Percentiles rank a stretch among this genome's conserved stretches.
phyloP scores from a whole-genome alignment of 2,797 vertebrate species.

The Clarias laeviceps region DNA sequence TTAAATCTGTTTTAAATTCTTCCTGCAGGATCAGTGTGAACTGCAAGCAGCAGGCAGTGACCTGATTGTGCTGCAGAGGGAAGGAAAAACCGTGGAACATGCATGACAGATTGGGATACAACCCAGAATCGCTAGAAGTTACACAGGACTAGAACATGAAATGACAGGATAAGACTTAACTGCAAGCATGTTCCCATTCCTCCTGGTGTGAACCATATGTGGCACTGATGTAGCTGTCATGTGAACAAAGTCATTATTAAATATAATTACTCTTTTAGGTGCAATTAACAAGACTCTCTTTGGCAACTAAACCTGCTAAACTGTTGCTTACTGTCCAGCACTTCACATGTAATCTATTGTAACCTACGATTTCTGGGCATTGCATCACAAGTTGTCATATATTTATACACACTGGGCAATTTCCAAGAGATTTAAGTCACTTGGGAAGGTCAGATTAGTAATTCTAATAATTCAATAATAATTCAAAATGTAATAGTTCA shows the following conservation, averaged over 20 bases:
- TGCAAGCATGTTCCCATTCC: not conserved
- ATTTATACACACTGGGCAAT: constrained; percentile 15
- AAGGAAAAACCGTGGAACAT: constrained; percentile 12
- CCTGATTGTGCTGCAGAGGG: constrained; percentile 2
- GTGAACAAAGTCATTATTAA: not conserved
- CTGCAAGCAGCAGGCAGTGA: constrained; percentile 4
- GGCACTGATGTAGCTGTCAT: not conserved
- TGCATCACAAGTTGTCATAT: not conserved
- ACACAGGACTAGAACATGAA: not conserved
- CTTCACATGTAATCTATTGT: not conserved
- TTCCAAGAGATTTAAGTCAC: not conserved
- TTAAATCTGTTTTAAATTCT: constrained; percentile 7
- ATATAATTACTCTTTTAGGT: not conserved
- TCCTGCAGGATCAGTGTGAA: not conserved
- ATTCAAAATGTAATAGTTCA: not conserved
- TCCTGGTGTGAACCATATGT: not conserved
- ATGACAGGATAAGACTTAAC: not conserved
- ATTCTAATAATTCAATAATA: not conserved
- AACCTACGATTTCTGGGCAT: not conserved
- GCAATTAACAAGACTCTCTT: not conserved
- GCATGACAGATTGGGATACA: not conserved
- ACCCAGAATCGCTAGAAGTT: not conserved
- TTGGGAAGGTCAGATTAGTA: not conserved
- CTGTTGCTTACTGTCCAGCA: not conserved
- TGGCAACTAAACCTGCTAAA: not conserved